Percentiles rank a stretch among this genome's conserved stretches.
phyloP scores from a whole-genome alignment of 30 jellyfish, hydroid and myxozoan genomes.

The Aurelia sp. region DNA sequence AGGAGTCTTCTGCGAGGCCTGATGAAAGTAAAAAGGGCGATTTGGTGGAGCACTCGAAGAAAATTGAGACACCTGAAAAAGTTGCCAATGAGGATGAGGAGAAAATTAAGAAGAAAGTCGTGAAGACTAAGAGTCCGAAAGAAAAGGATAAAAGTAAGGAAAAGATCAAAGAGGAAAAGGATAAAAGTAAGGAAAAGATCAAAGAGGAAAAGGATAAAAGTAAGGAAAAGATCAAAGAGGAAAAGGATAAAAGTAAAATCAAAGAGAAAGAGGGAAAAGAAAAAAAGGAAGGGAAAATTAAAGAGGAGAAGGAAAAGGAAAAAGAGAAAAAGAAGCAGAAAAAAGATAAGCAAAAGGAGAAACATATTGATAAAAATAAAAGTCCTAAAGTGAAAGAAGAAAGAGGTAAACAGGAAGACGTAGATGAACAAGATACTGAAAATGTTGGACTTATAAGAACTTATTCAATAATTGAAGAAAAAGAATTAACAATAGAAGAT shows the following conservation, averaged over 20 bases:
- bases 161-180: neutral
- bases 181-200: neutral
- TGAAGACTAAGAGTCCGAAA: neutral
- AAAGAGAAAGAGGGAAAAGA: neutral
- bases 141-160: neutral
- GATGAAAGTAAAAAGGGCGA: neutral
- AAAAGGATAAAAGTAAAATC: neutral
- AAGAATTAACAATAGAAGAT: conserved; percentile 70
- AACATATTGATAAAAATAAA: neutral
- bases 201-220: neutral
- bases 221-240: neutral
- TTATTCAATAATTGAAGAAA: conserved; percentile 50
- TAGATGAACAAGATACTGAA: conserved; percentile 1
- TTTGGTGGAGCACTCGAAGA: neutral
- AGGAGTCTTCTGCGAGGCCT: too few species aligned
- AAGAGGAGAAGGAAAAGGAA: conserved; percentile 1
- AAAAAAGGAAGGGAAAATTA: neutral
- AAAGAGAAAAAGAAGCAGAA: neutral
- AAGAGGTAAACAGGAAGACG: neutral
- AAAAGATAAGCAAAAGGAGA: conserved; percentile 1
- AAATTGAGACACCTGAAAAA: neutral
- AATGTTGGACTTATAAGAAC: neutral
- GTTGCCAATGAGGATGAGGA: neutral
- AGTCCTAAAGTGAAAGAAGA: conserved; percentile 23
- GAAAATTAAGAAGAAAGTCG: neutral